These are phyloP conservation scores for Trypoxylon attenuatum DNA, from an alignment of 2,888 invertebrate species.

Conservation along the genomic window DNA sequence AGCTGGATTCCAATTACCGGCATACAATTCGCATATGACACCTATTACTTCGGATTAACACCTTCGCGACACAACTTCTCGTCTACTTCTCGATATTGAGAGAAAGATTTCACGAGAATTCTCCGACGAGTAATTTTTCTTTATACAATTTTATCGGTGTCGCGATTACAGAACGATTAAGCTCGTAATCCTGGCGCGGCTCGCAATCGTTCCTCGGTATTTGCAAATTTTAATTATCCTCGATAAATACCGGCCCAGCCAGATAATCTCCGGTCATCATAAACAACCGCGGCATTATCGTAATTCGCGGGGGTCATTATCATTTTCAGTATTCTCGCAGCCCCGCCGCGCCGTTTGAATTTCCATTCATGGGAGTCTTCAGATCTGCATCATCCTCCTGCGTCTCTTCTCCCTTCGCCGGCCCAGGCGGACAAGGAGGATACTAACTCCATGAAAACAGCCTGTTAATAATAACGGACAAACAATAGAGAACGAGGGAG, in stretches of 20 bases:
- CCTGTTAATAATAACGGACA: not conserved
- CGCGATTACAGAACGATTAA: too few relatives aligned
- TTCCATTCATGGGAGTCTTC: not conserved
- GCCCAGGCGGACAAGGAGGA: too few relatives aligned
- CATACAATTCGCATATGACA: too few relatives aligned
- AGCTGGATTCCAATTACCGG: too few relatives aligned
- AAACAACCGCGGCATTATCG: not conserved
- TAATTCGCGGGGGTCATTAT: not conserved
- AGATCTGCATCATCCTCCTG: too few relatives aligned
- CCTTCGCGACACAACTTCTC: too few relatives aligned
- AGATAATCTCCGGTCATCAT: not conserved
- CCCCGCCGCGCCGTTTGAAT: not conserved
- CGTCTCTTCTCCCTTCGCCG: too few relatives aligned
- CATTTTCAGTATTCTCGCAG: not conserved
- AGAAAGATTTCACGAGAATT: too few relatives aligned
- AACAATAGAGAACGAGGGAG: not conserved
- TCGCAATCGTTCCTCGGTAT: not conserved
- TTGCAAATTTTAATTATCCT: not conserved
- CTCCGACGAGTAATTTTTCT: not conserved
- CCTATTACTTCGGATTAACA: too few relatives aligned
- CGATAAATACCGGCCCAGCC: not conserved
- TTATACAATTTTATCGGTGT: too few relatives aligned
- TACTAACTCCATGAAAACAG: not conserved
- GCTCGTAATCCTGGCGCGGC: too few relatives aligned
- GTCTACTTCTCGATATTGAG: too few relatives aligned